Evolutionary conservation across 2,113 vertebrate species (phyloP).

Genomic region (Pachycephala philippinensis): DNA sequence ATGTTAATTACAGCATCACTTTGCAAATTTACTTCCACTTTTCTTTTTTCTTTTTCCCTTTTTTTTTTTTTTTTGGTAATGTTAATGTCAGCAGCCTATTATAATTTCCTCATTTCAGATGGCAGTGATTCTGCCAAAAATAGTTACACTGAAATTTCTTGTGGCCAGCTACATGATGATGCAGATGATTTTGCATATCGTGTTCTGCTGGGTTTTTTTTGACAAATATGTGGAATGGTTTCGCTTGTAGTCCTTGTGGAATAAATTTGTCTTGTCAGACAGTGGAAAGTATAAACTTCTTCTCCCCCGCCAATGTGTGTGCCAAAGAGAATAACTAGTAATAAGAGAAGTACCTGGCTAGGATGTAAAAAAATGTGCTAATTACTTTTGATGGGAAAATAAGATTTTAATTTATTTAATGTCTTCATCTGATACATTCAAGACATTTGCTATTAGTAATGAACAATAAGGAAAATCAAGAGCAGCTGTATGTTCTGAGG

Average conservation of each 20-base stretch:
- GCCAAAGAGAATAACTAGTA: background rate
- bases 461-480: background rate
- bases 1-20: background rate
- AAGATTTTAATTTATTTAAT: constrained; percentile 24
- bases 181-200: background rate
- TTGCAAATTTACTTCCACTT: background rate
- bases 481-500: background rate
- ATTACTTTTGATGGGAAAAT: constrained; percentile 22
- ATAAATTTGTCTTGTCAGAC: background rate
- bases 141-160: background rate
- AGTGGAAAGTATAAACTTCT: background rate
- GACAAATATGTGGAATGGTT: background rate
- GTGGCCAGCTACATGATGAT: background rate
- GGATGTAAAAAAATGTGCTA: background rate
- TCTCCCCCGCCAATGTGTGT: background rate
- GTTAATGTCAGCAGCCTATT: background rate
- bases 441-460: background rate
- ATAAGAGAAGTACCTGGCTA: constrained; percentile 6
- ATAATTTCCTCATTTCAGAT: background rate
- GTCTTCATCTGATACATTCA: background rate
- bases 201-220: background rate
- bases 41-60: too few species aligned
- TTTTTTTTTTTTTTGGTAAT: background rate
- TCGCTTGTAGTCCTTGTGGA: background rate
- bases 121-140: background rate